phyloP scores from a whole-genome alignment of 2,113 vertebrate species.

The Phrynosoma platyrhinos region DNA sequence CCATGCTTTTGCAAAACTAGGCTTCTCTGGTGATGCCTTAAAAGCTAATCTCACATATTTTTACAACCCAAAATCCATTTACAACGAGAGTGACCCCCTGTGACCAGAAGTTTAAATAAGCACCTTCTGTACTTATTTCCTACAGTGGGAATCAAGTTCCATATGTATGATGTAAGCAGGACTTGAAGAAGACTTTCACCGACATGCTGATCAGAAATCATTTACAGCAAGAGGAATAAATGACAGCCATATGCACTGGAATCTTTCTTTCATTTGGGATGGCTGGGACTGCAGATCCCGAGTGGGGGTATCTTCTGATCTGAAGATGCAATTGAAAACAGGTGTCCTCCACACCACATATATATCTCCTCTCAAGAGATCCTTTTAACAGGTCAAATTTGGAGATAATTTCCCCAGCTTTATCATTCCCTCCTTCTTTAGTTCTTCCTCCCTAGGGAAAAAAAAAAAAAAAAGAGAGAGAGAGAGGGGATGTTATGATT shows the following conservation, averaged over 20 bases:
- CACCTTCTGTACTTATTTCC: slow-evolving; percentile 65
- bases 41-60: slow-evolving; percentile 75
- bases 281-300: slow-evolving; percentile 54
- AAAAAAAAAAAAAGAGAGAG: too few relatives aligned
- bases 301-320: slow-evolving; percentile 73
- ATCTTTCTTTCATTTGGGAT: slow-evolving; percentile 63
- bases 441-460: slow-evolving; percentile 29
- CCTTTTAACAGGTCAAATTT: slow-evolving; percentile 74
- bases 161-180: slow-evolving; percentile 77
- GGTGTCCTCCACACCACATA: slow-evolving; percentile 65
- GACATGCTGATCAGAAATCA: slow-evolving; percentile 75
- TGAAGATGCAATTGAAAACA: slow-evolving; percentile 82
- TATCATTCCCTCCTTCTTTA: slow-evolving; percentile 40
- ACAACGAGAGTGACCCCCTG: slow-evolving; percentile 73
- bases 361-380: slow-evolving; percentile 72
- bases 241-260: slow-evolving; percentile 75
- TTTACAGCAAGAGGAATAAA: slow-evolving; percentile 71
- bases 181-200: slow-evolving; percentile 69
- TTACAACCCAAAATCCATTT: slow-evolving; percentile 80
- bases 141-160: slow-evolving; percentile 77
- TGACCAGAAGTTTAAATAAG: slow-evolving; percentile 75
- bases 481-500: not conserved
- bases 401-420: slow-evolving; percentile 63
- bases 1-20: slow-evolving; percentile 62
- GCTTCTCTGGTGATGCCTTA: slow-evolving; percentile 71